A percentile compares a stretch with the other conserved stretches of the same genome.
Conservation (phyloP, 2,888 invertebrate genomes). For the Lepas anatifera region DNA sequence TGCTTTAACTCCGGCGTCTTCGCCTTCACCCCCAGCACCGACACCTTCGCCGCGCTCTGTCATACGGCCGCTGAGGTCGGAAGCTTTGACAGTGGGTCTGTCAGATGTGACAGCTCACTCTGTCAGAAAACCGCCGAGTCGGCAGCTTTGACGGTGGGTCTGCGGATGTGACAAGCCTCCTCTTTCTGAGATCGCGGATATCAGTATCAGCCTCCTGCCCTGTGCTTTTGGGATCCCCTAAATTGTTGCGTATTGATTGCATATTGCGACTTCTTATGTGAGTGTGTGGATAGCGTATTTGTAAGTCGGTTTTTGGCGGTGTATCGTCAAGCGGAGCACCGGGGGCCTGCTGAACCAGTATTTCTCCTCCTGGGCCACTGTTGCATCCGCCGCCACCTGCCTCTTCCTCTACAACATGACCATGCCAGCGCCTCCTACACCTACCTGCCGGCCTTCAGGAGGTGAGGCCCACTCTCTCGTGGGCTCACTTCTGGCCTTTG, state of each 20-base stretch:
- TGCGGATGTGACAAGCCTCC: no score
- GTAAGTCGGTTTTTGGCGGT: slow-evolving; percentile 11
- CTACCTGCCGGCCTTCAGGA: slow-evolving; percentile 95
- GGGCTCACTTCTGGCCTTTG: no score
- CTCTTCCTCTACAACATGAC: slow-evolving; percentile 98
- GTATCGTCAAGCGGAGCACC: slow-evolving; percentile 50
- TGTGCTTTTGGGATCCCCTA: no score
- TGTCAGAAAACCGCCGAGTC: no score
- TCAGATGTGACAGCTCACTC: no score
- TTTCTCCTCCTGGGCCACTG: slow-evolving; percentile 87
- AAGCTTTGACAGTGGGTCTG: slow-evolving; percentile 74
- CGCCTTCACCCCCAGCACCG: slow-evolving; percentile 78
- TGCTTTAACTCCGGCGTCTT: slow-evolving; percentile 99
- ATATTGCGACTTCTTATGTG: no score
- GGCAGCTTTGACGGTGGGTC: no score
- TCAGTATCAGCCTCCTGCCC: no score
- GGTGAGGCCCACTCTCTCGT: slow-evolving; percentile 53
- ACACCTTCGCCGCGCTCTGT: slow-evolving; percentile 71
- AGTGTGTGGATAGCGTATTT: neutral
- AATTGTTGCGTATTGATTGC: no score
- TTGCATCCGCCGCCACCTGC: slow-evolving; percentile 81
- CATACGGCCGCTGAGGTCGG: slow-evolving; percentile 72
- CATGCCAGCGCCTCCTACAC: slow-evolving; percentile 89
- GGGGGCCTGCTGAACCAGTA: slow-evolving; percentile 88
- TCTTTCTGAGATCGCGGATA: no score